phyloP scores from a whole-genome alignment of 2,888 invertebrate species.

The Meganola albula region DNA sequence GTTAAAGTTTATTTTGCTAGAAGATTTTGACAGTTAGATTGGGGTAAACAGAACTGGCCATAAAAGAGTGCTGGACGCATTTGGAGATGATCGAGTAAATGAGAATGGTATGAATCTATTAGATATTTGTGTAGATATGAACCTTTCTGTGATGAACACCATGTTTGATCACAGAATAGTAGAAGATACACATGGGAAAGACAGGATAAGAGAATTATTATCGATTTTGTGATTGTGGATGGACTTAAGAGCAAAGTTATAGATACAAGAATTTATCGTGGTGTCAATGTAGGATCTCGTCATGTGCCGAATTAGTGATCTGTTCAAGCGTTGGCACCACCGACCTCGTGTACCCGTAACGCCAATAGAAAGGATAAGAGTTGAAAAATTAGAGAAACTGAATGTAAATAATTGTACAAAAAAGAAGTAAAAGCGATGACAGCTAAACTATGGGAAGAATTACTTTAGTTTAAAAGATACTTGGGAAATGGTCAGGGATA shows the following conservation, averaged over 20 bases:
- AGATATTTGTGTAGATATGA: background rate
- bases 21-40: too few species aligned
- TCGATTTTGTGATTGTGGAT: background rate
- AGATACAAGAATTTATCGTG: background rate
- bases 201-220: background rate
- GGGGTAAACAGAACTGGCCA: too few species aligned
- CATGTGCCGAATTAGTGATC: background rate
- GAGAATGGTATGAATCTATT: background rate
- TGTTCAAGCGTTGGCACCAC: background rate
- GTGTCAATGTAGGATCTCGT: background rate
- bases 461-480: background rate
- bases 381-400: background rate
- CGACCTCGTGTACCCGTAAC: background rate
- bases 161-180: background rate
- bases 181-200: background rate
- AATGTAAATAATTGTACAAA: background rate
- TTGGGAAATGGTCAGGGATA: background rate
- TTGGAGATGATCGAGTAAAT: background rate
- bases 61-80: too few species aligned
- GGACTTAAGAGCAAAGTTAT: background rate
- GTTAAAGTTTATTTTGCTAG: too few species aligned
- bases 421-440: background rate
- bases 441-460: background rate
- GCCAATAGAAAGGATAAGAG: background rate
- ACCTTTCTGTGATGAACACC: background rate